Conservation (phyloP, 2,113 vertebrate species). For the Aspiorhynchus laticeps region DNA sequence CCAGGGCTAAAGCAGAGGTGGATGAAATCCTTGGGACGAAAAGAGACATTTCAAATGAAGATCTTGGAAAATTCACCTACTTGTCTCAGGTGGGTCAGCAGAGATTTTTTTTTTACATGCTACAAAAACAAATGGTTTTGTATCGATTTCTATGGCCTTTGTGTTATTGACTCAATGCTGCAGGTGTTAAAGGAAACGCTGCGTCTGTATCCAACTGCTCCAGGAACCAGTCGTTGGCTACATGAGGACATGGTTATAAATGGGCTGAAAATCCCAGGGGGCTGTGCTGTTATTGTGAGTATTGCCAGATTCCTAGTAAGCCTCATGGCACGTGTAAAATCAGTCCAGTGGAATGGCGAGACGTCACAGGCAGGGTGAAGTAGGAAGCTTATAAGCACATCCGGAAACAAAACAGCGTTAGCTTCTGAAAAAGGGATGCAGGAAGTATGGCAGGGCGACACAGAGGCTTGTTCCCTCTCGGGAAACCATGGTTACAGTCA, state of each 20-base stretch:
- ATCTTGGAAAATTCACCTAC: constrained; percentile 85
- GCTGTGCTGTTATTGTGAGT: constrained; percentile 57
- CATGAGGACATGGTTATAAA: constrained; percentile 74
- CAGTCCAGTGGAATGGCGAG: too few species aligned
- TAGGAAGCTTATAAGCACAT: too few species aligned
- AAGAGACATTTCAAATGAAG: constrained; percentile 82
- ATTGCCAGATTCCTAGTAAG: neutral
- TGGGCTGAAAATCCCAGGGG: constrained; percentile 77
- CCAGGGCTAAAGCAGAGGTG: constrained; percentile 82
- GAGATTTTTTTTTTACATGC: neutral
- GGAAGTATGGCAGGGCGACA: too few species aligned
- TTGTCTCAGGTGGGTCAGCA: constrained; percentile 82
- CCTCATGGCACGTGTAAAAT: too few species aligned
- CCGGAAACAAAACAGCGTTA: too few species aligned
- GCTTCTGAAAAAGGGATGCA: too few species aligned
- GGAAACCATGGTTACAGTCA: too few species aligned
- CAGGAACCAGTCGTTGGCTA: constrained; percentile 78
- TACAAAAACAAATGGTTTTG: neutral
- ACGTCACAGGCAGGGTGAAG: too few species aligned
- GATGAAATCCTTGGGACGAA: constrained; percentile 89
- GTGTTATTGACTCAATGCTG: neutral
- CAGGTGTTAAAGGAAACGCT: constrained; percentile 91
- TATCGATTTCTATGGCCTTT: neutral
- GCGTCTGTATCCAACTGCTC: constrained; percentile 81
- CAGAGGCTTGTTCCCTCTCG: too few species aligned